These are phyloP conservation scores for Meloidogyne exigua DNA, from an alignment of 1,140 invertebrate genomes.

Conservation along the genomic window DNA sequence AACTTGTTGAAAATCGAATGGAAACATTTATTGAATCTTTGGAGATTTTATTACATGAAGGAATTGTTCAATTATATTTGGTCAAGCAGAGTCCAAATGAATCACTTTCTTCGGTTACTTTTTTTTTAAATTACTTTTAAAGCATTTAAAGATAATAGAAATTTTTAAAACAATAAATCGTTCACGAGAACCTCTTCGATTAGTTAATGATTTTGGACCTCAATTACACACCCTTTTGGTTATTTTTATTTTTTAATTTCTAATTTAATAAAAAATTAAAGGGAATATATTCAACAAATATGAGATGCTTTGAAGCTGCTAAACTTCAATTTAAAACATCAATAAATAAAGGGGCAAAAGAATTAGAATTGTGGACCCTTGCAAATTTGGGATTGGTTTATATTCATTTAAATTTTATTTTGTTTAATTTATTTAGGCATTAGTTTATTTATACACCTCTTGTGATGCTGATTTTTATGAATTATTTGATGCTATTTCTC, in stretches of 20 bases:
- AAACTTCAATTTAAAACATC: slow-evolving; percentile 34
- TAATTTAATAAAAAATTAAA: slow-evolving; percentile 30
- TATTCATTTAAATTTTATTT: neutral
- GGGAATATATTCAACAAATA: slow-evolving; percentile 43
- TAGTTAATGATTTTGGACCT: slow-evolving; percentile 41
- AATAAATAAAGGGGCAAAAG: slow-evolving; percentile 34
- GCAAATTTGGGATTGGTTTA: slow-evolving; percentile 27
- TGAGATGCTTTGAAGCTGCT: slow-evolving; percentile 34
- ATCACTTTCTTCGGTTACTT: slow-evolving; percentile 38
- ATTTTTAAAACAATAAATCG: neutral
- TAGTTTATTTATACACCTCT: slow-evolving; percentile 32
- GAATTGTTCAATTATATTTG: slow-evolving; percentile 41
- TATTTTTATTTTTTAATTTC: neutral
- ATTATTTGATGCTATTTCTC: slow-evolving; percentile 36
- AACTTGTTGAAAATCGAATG: slow-evolving; percentile 32
- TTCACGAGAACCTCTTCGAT: neutral
- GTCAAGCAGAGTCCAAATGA: slow-evolving; percentile 40
- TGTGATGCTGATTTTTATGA: slow-evolving; percentile 40
- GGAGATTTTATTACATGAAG: slow-evolving; percentile 43
- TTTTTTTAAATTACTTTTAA: neutral
- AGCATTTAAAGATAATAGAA: neutral
- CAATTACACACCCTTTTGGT: slow-evolving; percentile 45
- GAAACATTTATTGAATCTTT: slow-evolving; percentile 29
- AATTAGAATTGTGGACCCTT: slow-evolving; percentile 32
- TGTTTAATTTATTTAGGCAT: neutral